Evolutionary conservation across 1,140 invertebrate species (phyloP).

Genomic region (Heliconius hewitsoni): DNA sequence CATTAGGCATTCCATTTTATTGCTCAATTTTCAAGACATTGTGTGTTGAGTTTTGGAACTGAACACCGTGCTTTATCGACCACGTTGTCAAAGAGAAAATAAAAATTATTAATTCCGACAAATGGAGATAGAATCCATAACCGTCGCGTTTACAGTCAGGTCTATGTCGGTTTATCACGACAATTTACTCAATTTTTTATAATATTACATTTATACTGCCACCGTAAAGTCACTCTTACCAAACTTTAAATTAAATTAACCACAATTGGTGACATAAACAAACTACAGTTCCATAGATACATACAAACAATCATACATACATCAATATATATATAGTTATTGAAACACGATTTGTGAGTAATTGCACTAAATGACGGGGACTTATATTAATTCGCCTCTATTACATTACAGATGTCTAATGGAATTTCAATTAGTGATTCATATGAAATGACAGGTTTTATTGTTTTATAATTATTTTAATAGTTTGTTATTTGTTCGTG

Average conservation of each 20-base stretch:
- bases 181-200: too few relatives aligned
- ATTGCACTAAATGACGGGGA: constrained; percentile 6
- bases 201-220: too few relatives aligned
- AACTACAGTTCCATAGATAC: not conserved
- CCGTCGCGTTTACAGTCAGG: too few relatives aligned
- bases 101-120: too few relatives aligned
- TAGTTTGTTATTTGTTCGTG: not conserved
- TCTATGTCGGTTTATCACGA: too few relatives aligned
- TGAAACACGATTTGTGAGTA: constrained; percentile 4
- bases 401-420: constrained; percentile 10
- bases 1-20: too few relatives aligned
- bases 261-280: not conserved
- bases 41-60: not conserved
- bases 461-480: constrained; percentile 17
- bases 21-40: too few relatives aligned
- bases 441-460: constrained; percentile 3
- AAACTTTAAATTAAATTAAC: not conserved
- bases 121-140: too few relatives aligned
- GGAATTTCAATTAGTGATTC: constrained; percentile 10
- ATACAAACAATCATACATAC: not conserved
- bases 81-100: too few relatives aligned
- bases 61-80: not conserved
- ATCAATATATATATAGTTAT: not conserved
- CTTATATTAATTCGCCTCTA: constrained; percentile 15
- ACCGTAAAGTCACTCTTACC: not conserved